Conservation (phyloP, 2,113 vertebrate genomes). For the Felis catus region DNA sequence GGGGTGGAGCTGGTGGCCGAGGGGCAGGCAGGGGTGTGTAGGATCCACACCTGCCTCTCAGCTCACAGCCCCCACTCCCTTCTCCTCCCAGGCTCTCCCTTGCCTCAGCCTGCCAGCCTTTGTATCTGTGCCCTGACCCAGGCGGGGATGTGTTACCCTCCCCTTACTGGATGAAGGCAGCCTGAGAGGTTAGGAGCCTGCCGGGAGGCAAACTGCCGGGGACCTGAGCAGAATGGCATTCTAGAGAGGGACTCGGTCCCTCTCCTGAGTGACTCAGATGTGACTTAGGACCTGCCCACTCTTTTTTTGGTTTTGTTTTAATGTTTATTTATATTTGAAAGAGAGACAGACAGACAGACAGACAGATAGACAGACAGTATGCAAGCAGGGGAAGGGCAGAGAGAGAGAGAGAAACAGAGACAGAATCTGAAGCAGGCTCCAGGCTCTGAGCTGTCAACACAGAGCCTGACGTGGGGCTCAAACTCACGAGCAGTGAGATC, state of each 20-base stretch:
- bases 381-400: too few species aligned
- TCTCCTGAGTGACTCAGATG: background rate
- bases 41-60: background rate
- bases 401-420: too few species aligned
- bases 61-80: background rate
- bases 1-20: background rate
- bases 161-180: background rate
- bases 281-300: background rate
- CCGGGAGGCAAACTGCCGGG: background rate
- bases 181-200: background rate
- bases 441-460: too few species aligned
- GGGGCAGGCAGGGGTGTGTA: background rate
- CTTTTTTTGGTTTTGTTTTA: too few species aligned
- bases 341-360: too few species aligned
- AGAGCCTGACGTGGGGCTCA: too few species aligned
- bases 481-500: too few species aligned
- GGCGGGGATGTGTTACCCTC: background rate
- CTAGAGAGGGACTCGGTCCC: too few species aligned
- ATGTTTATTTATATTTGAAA: too few species aligned
- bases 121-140: fast-evolving
- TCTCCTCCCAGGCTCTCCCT: background rate
- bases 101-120: background rate
- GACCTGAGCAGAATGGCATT: background rate
- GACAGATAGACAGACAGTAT: too few species aligned
- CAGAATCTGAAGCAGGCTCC: too few species aligned